Base-by-base conservation (phyloP, 2,113 vertebrate species). In the Todiramphus saurophagus region DNA sequence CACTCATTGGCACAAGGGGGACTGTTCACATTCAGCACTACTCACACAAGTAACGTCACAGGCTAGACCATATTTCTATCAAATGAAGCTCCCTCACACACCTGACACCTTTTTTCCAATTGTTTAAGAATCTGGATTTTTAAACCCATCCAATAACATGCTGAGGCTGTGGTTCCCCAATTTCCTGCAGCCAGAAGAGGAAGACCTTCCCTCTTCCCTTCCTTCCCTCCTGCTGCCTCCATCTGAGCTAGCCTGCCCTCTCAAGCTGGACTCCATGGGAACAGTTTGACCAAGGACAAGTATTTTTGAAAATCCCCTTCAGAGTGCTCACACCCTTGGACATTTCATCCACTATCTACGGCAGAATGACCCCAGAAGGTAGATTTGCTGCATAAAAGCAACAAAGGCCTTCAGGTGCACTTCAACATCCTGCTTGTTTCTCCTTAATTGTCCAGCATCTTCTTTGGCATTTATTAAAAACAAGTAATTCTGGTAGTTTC, bases 51-150 rank as follows among this genome's bases (percentile, higher is more conserved):
- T 31, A 51, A 37, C 6, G 1, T 50, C 63, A 70, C 35, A 63
- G 72, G 59, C 56, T 33, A 73, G 25, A 70, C 44, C 0, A 0
- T 41, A 4, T 16, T 73, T 77, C 39, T 70, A 37, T 23, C 27
- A 58, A n/a, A 58, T 13, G 2, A 78, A 87, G 37, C 16, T 72
- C 39, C 48, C 46, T 67, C 4, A 0, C 0, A 0, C n/a, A 72
- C 23, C 73, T 83, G 39, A 66, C 15, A 5, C 73, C 23, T 53
- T 83, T 83, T n/a, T 62, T 81, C 9, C 18, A 3, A 31, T 87
- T 35, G 24, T 68, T 87, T 17, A 81, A 51, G n/a, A 58, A 62
- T 41, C 16, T 7, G 28, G 37, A 81, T 81, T 78, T 83, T 66
- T 55, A 84, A 94, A 84, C 18, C 16, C 24, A 25, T 31, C 43